phyloP scores from a whole-genome alignment of 1,140 invertebrate genomes.

The Latrodectus geometricus region DNA sequence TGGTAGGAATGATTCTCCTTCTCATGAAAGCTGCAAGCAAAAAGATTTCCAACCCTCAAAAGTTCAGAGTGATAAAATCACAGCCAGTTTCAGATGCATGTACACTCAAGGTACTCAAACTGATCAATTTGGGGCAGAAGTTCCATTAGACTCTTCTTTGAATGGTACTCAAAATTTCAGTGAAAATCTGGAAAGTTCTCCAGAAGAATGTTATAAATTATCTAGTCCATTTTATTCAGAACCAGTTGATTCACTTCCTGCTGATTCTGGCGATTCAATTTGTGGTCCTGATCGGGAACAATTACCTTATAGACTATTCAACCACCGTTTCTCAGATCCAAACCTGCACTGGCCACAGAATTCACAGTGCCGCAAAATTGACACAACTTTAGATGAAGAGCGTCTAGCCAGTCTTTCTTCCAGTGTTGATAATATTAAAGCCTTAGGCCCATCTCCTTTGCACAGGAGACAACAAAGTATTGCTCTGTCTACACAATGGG shows the following conservation, averaged over 20 bases:
- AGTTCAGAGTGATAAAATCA: slow-evolving; percentile 28
- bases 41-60: slow-evolving; percentile 11
- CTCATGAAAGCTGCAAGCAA: slow-evolving; percentile 5
- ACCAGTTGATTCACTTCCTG: slow-evolving; percentile 83
- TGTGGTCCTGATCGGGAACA: background rate
- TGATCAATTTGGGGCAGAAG: background rate
- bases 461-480: slow-evolving; percentile 70
- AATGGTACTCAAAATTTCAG: background rate
- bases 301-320: slow-evolving; percentile 65
- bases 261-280: background rate
- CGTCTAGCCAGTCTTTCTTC: slow-evolving; percentile 62
- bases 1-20: background rate
- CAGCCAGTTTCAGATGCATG: slow-evolving; percentile 15
- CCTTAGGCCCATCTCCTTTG: slow-evolving; percentile 68
- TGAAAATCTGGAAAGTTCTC: slow-evolving; percentile 14
- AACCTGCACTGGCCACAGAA: slow-evolving; percentile 70
- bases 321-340: slow-evolving; percentile 76
- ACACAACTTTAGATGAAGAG: slow-evolving; percentile 40
- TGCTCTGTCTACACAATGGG: slow-evolving; percentile 40
- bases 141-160: background rate
- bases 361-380: slow-evolving; percentile 26
- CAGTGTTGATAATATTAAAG: slow-evolving; percentile 63
- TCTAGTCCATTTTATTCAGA: slow-evolving; percentile 92
- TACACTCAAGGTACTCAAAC: slow-evolving; percentile 43
- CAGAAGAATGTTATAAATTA: slow-evolving; percentile 69